These are phyloP conservation scores for Diplogasteroides magnus DNA, from an alignment of 1,140 invertebrate genomes.

Conservation along the genomic window DNA sequence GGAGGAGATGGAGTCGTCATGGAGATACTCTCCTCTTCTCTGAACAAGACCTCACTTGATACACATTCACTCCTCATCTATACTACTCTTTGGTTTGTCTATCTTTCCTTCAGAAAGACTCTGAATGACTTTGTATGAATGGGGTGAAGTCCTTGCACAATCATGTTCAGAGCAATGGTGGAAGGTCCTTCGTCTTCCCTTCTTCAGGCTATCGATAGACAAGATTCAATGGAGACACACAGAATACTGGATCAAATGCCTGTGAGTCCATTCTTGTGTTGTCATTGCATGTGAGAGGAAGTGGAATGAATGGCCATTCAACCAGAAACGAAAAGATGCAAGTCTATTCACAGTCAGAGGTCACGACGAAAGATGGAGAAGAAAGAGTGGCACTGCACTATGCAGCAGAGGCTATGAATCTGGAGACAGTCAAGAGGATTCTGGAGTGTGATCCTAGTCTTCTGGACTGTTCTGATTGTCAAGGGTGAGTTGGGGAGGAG, in stretches of 20 bases:
- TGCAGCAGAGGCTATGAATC: constrained; percentile 58
- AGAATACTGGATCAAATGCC: constrained; percentile 6
- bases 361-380: constrained; percentile 30
- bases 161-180: background rate
- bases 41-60: too few relatives aligned
- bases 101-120: too few relatives aligned
- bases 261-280: constrained; percentile 7
- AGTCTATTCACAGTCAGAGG: constrained; percentile 11
- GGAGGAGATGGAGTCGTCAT: too few relatives aligned
- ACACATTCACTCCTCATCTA: too few relatives aligned
- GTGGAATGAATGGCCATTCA: background rate
- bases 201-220: constrained; percentile 12
- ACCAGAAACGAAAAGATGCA: background rate
- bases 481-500: constrained; percentile 8
- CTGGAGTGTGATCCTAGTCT: constrained; percentile 5
- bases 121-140: too few relatives aligned
- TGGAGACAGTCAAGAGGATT: constrained; percentile 55
- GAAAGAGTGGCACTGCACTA: constrained; percentile 57
- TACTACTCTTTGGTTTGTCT: too few relatives aligned
- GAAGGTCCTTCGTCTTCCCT: background rate
- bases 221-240: constrained; percentile 14
- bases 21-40: too few relatives aligned
- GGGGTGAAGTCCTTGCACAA: too few relatives aligned
- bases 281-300: background rate
- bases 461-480: constrained; percentile 6